These are phyloP conservation scores for Parasteatoda lunata DNA, from an alignment of 2,888 invertebrate genomes.

Conservation along the genomic window DNA sequence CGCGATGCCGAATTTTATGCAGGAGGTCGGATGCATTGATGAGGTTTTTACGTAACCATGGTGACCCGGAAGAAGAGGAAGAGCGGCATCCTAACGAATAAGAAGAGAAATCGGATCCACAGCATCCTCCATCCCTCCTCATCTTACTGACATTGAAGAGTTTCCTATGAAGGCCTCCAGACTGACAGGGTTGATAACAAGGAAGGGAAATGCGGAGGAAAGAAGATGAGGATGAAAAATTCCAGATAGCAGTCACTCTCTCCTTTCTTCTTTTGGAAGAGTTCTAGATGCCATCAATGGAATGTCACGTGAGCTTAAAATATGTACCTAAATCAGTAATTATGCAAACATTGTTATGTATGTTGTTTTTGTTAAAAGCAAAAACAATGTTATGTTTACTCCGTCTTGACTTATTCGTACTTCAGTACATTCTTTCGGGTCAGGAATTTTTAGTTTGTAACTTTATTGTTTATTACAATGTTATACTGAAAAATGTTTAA, in stretches of 20 bases:
- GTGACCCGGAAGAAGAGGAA: constrained; percentile 10
- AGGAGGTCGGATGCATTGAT: constrained; percentile 40
- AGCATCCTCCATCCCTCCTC: neutral
- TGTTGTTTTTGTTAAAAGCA: too few relatives aligned
- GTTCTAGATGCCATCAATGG: neutral
- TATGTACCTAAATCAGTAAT: too few relatives aligned
- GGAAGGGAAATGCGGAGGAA: constrained; percentile 21
- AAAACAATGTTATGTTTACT: too few relatives aligned
- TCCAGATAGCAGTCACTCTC: constrained; percentile 5
- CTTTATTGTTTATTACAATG: too few relatives aligned
- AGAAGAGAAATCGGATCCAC: constrained; percentile 20
- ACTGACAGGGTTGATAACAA: constrained; percentile 59
- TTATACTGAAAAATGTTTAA: too few relatives aligned
- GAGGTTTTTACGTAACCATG: constrained; percentile 64
- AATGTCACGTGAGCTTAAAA: neutral
- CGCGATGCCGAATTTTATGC: constrained; percentile 50
- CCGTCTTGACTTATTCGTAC: too few relatives aligned
- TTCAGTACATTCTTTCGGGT: too few relatives aligned
- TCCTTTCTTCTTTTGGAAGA: neutral
- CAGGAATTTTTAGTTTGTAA: too few relatives aligned
- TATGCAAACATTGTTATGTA: too few relatives aligned
- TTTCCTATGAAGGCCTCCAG: constrained; percentile 31
- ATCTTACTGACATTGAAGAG: constrained; percentile 41
- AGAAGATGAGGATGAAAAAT: constrained; percentile 28
- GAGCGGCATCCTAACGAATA: constrained; percentile 30